These are phyloP conservation scores for Tiliqua scincoides DNA, from an alignment of 2,113 vertebrate species.

Conservation along the genomic window DNA sequence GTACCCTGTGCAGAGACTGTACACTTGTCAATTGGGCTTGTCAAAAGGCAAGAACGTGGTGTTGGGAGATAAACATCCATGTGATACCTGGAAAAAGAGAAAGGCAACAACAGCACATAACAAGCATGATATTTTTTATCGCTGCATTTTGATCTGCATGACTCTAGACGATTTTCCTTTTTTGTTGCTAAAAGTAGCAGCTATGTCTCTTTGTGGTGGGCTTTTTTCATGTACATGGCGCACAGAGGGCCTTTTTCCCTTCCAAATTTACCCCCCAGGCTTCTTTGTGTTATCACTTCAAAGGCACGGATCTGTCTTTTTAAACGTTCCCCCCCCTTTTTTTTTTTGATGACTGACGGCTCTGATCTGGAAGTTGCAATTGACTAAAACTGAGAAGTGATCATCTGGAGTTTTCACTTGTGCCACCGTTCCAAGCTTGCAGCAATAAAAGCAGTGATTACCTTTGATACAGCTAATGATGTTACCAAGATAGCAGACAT, in stretches of 20 bases:
- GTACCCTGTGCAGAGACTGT: too few relatives aligned
- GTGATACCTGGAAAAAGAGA: conserved; percentile 41
- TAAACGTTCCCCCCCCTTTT: conserved; percentile 58
- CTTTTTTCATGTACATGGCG: conserved; percentile 17
- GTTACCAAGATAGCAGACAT: conserved; percentile 57
- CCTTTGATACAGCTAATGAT: conserved; percentile 64
- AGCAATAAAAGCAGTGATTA: conserved; percentile 65
- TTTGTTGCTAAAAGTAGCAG: conserved; percentile 50
- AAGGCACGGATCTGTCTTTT: conserved; percentile 57
- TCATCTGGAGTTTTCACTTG: conserved; percentile 63
- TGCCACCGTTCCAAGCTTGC: conserved; percentile 46
- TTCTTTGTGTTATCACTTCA: conserved; percentile 60
- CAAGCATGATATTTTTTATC: conserved; percentile 51
- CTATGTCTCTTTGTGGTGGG: conserved; percentile 7
- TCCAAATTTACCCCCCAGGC: conserved; percentile 45
- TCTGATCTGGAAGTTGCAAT: conserved; percentile 68
- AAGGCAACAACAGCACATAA: conserved; percentile 13
- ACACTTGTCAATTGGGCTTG: background rate
- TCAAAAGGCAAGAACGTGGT: conserved; percentile 29
- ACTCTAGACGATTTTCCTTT: conserved; percentile 41
- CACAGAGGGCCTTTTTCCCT: conserved; percentile 43
- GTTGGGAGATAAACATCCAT: conserved; percentile 42
- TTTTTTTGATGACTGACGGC: conserved; percentile 60
- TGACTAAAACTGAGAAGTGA: conserved; percentile 69
- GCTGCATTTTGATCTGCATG: conserved; percentile 40